phyloP scores from a whole-genome alignment of 1,140 invertebrate genomes.

The Idris sp. region DNA sequence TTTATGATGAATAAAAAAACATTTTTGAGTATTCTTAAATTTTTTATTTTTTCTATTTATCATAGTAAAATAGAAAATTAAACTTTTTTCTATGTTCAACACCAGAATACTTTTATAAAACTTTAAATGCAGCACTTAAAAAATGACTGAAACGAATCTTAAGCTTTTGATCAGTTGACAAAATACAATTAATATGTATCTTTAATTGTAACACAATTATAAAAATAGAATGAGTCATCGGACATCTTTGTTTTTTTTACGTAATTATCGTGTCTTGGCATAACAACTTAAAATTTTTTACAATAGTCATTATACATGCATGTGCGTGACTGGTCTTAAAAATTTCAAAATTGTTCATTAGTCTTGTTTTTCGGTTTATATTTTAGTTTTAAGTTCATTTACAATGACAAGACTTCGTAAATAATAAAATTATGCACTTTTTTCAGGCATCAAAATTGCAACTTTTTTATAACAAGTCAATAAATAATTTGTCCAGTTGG shows the following conservation, averaged over 20 bases:
- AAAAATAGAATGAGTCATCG: conserved; percentile 27
- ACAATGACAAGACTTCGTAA: too few relatives aligned
- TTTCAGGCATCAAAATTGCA: conserved; percentile 73
- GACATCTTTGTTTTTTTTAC: conserved; percentile 34
- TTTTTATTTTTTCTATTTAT: too few relatives aligned
- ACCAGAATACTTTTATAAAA: too few relatives aligned
- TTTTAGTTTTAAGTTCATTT: conserved; percentile 9
- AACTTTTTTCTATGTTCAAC: too few relatives aligned
- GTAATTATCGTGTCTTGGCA: conserved; percentile 25
- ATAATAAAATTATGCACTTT: too few relatives aligned
- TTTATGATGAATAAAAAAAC: too few relatives aligned
- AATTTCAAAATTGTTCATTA: conserved; percentile 6
- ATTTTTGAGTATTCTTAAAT: too few relatives aligned
- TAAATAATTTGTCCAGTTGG: conserved; percentile 84
- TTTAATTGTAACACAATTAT: conserved; percentile 15
- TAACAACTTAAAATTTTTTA: conserved; percentile 14
- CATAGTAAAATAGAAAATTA: too few relatives aligned
- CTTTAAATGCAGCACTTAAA: not conserved
- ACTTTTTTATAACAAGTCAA: conserved; percentile 72
- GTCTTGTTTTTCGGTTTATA: not conserved
- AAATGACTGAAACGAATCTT: too few relatives aligned
- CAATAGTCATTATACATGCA: not conserved
- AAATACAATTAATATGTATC: not conserved
- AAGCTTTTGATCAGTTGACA: too few relatives aligned
- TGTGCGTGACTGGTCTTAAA: not conserved